Percentiles rank a stretch among this genome's conserved stretches.
These are phyloP conservation scores for Pituophis catenifer DNA, from an alignment of 2,113 vertebrate genomes.

Conservation along the genomic window DNA sequence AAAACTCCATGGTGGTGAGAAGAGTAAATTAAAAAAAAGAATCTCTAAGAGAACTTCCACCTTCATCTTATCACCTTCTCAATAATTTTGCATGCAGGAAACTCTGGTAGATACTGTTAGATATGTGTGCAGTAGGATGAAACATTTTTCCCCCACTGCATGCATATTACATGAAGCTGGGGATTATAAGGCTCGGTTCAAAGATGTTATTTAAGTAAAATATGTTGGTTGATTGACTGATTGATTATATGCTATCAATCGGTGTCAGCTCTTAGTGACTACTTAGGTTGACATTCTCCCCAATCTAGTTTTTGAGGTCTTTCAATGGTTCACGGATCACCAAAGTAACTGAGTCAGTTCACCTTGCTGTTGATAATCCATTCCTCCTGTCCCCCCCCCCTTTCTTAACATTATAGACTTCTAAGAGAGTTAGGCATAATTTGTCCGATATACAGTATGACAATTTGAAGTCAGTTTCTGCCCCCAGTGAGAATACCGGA, in stretches of 20 bases:
- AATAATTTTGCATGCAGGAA: neutral
- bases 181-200: neutral
- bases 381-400: accelerated
- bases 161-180: neutral
- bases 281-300: neutral
- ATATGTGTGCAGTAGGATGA: neutral
- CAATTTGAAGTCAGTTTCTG: neutral
- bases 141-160: neutral
- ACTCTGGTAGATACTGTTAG: neutral
- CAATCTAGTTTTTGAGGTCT: neutral
- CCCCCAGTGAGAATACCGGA: neutral
- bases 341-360: neutral
- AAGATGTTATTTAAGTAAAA: neutral
- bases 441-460: neutral
- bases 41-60: neutral
- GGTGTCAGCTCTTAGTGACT: neutral
- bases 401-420: neutral
- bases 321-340: neutral
- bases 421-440: neutral
- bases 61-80: neutral
- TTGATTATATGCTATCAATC: neutral
- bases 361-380: neutral
- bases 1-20: neutral
- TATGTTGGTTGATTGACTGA: neutral
- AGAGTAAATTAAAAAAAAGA: neutral